These are phyloP conservation scores for Pyrgus malvae DNA, from an alignment of 2,888 invertebrate species.

Conservation along the genomic window DNA sequence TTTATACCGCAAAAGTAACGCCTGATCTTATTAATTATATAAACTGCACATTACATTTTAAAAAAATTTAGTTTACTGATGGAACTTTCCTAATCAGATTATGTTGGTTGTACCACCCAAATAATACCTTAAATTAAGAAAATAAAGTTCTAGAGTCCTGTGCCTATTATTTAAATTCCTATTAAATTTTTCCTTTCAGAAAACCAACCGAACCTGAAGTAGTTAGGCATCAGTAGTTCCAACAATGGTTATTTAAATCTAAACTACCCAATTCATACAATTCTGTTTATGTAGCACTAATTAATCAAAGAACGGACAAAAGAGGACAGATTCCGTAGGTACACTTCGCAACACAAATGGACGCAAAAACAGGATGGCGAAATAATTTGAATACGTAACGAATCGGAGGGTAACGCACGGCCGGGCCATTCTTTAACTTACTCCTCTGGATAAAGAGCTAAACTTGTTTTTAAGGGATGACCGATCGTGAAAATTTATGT, in stretches of 20 bases:
- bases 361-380: conserved; percentile 72
- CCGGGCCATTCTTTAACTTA: conserved; percentile 75
- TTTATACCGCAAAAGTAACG: too few species aligned
- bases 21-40: too few species aligned
- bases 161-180: too few species aligned
- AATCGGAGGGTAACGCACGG: conserved; percentile 74
- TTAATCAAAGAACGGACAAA: conserved; percentile 60
- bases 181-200: too few species aligned
- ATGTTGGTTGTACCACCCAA: too few species aligned
- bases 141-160: too few species aligned
- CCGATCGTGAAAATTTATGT: conserved; percentile 81
- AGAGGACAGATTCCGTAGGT: conserved; percentile 53
- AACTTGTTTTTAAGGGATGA: conserved; percentile 83
- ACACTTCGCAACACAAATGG: conserved; percentile 62
- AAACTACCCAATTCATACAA: conserved; percentile 30
- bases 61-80: too few species aligned
- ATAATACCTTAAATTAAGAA: too few species aligned
- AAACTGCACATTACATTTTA: too few species aligned
- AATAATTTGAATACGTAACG: conserved; percentile 81
- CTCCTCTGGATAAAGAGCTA: conserved; percentile 77
- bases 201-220: too few species aligned
- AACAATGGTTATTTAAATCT: conserved; percentile 23
- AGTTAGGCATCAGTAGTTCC: too few species aligned
- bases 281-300: conserved; percentile 45
- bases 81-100: too few species aligned